Evolutionary conservation across 2,113 vertebrate genomes (phyloP), one percentile per base, ranked within the genome.

Genomic region (Uria lomvia): DNA sequence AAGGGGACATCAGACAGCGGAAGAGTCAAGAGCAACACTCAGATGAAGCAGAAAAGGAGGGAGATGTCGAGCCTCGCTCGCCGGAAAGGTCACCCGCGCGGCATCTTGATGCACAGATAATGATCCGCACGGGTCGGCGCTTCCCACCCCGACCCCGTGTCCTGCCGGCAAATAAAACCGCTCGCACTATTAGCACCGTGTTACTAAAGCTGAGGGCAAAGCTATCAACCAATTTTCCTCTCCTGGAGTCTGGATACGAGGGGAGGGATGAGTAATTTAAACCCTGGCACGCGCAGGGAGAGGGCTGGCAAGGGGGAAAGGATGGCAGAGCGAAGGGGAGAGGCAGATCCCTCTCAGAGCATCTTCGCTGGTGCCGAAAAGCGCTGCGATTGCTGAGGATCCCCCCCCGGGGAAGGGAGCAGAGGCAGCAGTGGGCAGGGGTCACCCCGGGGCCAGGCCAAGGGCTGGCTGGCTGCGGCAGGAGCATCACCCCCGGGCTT

Each of bases 1-100:
- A 38, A 60, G 45, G 49, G 36, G 22, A 34, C 9, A 6, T 2
- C 3, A 3, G 73, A 9, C 26, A 52, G 32, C 1, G 26, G 50
- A 18, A 52, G 11, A 73, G 38, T 45, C 75, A 77, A 80, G 36
- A 76, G 32, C 75, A 77, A 9, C 11, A 7, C 27, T 55, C 20
- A 76, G n/a, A 43, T 4, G 52, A 71, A 66, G 81, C 21, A 42
- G 86, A 63, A 66, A 42, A 63, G 15, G 73, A 85, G 40, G 32
- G 12, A 75, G 15, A 11, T 1, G 12, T 24, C 0, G 1, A 93
- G 38, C 42, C 26, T 47, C 1, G 1, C 38, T 24, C 14, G 1
- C 70, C 15, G 3, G 73, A 66, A 60, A 75, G 77, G 50, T 59
- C 78, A 52, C 15, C 2, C 59, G 13, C 1, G 0, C 1, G 1